Percentiles rank a stretch among this genome's conserved stretches.
phyloP scores from a whole-genome alignment of 2,113 vertebrate genomes.

The Lagenorhynchus albirostris region DNA sequence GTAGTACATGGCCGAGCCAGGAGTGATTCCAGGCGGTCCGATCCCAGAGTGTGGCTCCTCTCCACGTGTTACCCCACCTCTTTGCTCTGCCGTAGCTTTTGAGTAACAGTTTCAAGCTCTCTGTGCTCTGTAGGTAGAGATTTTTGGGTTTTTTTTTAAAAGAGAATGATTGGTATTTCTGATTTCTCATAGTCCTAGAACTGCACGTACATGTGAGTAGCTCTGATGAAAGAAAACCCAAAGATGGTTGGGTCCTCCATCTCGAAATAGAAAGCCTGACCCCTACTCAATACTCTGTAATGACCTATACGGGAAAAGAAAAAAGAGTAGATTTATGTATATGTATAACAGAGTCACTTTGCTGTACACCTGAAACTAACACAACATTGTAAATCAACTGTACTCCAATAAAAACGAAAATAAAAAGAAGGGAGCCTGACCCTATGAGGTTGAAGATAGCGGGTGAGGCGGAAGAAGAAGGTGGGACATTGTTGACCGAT shows the following conservation, averaged over 20 bases:
- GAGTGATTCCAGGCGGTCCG: not conserved
- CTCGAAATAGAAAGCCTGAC: not conserved
- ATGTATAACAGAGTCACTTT: not conserved
- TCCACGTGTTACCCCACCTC: accelerated
- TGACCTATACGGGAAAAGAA: not conserved
- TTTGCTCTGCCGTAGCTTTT: not conserved
- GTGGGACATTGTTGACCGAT: not conserved
- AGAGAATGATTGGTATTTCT: not conserved
- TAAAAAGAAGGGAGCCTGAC: not conserved
- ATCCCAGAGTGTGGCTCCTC: accelerated
- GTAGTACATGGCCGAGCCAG: not conserved
- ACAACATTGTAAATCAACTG: not conserved
- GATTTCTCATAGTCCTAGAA: not conserved
- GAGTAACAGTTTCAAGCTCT: not conserved
- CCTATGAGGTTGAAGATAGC: not conserved
- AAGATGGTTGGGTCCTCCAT: too few species aligned
- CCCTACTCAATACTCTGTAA: not conserved
- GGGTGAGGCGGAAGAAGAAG: not conserved
- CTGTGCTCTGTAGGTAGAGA: not conserved
- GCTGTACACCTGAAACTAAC: not conserved
- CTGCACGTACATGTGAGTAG: accelerated
- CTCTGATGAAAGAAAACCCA: not conserved
- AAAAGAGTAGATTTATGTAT: not conserved
- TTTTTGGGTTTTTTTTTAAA: not conserved
- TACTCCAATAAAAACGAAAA: not conserved